These are phyloP conservation scores for Portevinia maculata DNA, from an alignment of 2,888 invertebrate species.

Conservation along the genomic window DNA sequence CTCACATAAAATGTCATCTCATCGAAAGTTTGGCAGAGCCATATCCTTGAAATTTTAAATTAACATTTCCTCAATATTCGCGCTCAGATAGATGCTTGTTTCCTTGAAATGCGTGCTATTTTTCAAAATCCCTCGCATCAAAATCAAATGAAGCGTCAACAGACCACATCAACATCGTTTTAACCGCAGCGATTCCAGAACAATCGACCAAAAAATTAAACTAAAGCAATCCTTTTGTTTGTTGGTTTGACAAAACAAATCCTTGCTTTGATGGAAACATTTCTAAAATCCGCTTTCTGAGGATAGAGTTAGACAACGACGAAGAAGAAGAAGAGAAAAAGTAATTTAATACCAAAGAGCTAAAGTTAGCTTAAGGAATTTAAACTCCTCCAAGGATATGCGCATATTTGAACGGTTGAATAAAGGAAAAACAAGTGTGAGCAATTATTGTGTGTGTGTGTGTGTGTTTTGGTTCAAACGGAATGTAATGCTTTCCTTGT, in stretches of 20 bases:
- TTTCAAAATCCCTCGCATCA: too few relatives aligned
- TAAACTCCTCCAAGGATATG: conserved; percentile 17
- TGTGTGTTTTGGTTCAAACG: too few relatives aligned
- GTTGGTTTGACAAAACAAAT: background rate
- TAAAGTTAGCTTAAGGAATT: conserved; percentile 44
- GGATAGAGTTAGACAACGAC: background rate
- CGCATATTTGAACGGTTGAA: conserved; percentile 34
- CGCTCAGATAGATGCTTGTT: too few relatives aligned
- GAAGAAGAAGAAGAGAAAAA: conserved; percentile 12
- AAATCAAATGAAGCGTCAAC: background rate
- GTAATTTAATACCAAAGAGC: conserved; percentile 44
- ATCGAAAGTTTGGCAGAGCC: too few relatives aligned
- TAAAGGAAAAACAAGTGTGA: conserved; percentile 22
- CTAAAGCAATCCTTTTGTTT: background rate
- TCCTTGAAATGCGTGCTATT: too few relatives aligned
- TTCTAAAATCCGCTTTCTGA: conserved; percentile 9
- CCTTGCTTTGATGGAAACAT: background rate
- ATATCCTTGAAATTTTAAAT: too few relatives aligned
- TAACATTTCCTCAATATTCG: too few relatives aligned
- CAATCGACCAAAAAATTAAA: background rate
- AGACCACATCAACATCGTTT: background rate
- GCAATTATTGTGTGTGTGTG: conserved; percentile 50
- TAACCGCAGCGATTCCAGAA: too few relatives aligned
- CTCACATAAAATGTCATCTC: too few relatives aligned
- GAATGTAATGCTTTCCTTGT: conserved; percentile 19